Percentiles rank a stretch among this genome's conserved stretches.
Evolutionary conservation across 2,888 invertebrate genomes (phyloP).

Genomic region (Unio delphinus): DNA sequence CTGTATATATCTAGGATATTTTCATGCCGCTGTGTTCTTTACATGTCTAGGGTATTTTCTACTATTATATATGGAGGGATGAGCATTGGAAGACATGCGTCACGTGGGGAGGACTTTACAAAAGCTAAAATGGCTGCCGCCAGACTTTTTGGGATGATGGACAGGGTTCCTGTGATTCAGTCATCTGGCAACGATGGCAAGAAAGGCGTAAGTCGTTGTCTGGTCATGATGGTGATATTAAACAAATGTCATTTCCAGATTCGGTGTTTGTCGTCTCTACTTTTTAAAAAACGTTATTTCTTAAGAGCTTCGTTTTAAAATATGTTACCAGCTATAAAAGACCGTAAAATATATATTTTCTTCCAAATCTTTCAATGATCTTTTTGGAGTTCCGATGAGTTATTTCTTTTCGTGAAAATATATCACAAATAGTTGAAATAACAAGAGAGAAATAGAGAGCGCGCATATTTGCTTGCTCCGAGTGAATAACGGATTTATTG

Average conservation of each 20-base stretch:
- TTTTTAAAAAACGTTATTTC: background rate
- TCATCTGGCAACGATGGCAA: conserved; percentile 39
- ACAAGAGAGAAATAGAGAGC: too few relatives aligned
- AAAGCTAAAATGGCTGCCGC: conserved; percentile 59
- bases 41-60: conserved; percentile 54
- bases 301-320: too few relatives aligned
- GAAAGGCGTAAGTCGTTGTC: conserved; percentile 32
- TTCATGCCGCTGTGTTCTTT: conserved; percentile 7
- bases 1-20: conserved; percentile 52
- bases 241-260: background rate
- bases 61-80: conserved; percentile 63
- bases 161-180: conserved; percentile 53
- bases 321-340: too few relatives aligned
- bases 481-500: too few relatives aligned
- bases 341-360: too few relatives aligned
- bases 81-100: conserved; percentile 55
- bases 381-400: background rate
- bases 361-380: background rate
- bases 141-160: conserved; percentile 55
- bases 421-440: background rate
- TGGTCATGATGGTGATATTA: background rate
- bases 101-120: conserved; percentile 57
- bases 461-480: too few relatives aligned
- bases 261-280: too few relatives aligned
- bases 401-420: background rate